A percentile compares a stretch with the other conserved stretches of the same genome.
Evolutionary conservation across 2,888 invertebrate genomes (phyloP).

Genomic region (Isoperla grammatica): DNA sequence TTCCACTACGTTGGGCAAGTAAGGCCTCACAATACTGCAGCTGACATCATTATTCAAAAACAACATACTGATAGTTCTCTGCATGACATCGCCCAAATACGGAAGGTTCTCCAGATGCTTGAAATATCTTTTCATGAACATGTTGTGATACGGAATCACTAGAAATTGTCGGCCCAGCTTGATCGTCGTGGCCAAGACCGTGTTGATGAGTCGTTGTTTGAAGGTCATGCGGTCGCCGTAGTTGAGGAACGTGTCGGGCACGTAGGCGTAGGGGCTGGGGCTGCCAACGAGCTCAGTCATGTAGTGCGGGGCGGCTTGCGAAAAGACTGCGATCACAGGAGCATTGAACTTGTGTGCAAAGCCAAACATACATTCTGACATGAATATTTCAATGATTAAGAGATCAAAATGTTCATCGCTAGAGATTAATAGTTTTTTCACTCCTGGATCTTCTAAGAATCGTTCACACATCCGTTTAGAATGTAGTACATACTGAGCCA

Average conservation of each 20-base stretch:
- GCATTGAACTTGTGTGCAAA: constrained; percentile 26
- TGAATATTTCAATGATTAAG: constrained; percentile 22
- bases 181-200: constrained; percentile 34
- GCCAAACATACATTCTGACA: constrained; percentile 24
- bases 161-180: background rate
- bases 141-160: constrained; percentile 18
- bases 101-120: constrained; percentile 21
- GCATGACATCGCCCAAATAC: constrained; percentile 23
- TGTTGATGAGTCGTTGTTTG: constrained; percentile 45
- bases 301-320: constrained; percentile 45
- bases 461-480: no score
- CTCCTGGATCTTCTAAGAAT: no score
- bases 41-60: constrained; percentile 36
- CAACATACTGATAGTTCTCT: constrained; percentile 30
- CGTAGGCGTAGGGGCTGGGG: constrained; percentile 46
- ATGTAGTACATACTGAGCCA: no score
- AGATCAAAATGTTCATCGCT: constrained; percentile 23
- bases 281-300: constrained; percentile 47
- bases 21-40: constrained; percentile 32
- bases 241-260: constrained; percentile 48
- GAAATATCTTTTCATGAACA: constrained; percentile 20
- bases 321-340: constrained; percentile 41
- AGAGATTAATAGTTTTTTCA: constrained; percentile 7
- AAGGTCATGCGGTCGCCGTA: constrained; percentile 46
- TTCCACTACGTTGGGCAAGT: constrained; percentile 36